Conservation (phyloP, 2,888 invertebrate genomes). For the Notodonta ziczac region DNA sequence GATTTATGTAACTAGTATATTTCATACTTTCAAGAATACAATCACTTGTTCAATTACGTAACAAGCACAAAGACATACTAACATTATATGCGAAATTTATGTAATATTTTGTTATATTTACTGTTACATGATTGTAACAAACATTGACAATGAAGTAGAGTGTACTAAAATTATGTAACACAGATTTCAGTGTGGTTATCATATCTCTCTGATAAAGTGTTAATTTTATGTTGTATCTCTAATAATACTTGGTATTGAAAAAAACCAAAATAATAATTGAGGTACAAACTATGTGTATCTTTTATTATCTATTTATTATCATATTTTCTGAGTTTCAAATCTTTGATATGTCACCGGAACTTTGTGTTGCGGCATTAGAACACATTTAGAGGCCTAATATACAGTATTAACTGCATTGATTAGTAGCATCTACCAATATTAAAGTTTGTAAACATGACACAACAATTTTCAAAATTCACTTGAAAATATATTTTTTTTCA, state of each 20-base stretch:
- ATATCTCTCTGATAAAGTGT: conserved; percentile 6
- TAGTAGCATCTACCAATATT: too few relatives aligned
- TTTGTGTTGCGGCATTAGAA: too few relatives aligned
- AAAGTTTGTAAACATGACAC: too few relatives aligned
- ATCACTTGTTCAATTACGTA: not conserved
- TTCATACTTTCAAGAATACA: not conserved
- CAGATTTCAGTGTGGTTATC: conserved; percentile 1
- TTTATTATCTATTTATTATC: too few relatives aligned
- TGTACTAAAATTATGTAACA: conserved; percentile 2
- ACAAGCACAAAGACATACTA: not conserved
- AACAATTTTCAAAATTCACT: too few relatives aligned
- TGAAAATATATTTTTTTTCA: too few relatives aligned
- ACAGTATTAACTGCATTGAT: too few relatives aligned
- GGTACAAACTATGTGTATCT: too few relatives aligned
- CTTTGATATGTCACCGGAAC: too few relatives aligned
- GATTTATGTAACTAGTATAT: not conserved
- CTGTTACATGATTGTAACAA: not conserved
- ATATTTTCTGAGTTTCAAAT: too few relatives aligned
- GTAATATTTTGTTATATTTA: not conserved
- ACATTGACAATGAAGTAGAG: not conserved
- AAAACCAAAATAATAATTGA: too few relatives aligned
- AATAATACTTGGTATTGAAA: not conserved
- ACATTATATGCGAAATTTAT: not conserved
- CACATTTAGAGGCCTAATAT: too few relatives aligned
- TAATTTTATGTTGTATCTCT: not conserved